A percentile compares a stretch with the other conserved stretches of the same genome.
These are phyloP conservation scores for Stomatorhinus ivindoensis DNA, from an alignment of 2,113 vertebrate species.

Conservation along the genomic window DNA sequence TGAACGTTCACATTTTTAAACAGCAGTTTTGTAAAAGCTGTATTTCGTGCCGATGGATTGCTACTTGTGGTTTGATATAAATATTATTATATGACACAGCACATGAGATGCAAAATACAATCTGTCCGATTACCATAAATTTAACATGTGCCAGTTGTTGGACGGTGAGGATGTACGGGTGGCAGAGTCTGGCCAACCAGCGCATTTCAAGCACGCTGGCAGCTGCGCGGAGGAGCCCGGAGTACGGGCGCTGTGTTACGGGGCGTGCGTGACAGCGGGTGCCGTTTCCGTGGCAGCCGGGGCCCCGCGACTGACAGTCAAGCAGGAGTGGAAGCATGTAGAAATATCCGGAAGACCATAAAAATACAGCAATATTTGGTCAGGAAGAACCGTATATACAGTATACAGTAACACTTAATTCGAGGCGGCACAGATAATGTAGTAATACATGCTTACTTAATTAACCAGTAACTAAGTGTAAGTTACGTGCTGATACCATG, in stretches of 20 bases:
- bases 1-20: background rate
- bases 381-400: background rate
- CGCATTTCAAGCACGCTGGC: background rate
- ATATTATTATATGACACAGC: constrained; percentile 1
- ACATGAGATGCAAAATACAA: background rate
- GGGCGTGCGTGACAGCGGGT: background rate
- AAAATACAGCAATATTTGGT: background rate
- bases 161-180: background rate
- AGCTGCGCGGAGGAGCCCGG: background rate
- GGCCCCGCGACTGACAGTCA: background rate
- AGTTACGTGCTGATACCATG: background rate
- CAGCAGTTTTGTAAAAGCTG: background rate
- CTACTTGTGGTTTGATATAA: background rate
- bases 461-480: background rate
- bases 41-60: background rate
- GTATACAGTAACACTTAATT: background rate
- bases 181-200: background rate
- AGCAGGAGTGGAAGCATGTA: background rate
- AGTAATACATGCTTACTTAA: background rate
- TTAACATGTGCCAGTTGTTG: background rate
- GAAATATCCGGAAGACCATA: background rate
- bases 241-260: background rate
- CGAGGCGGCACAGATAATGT: background rate
- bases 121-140: background rate
- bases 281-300: background rate